Base-by-base conservation (phyloP, 2,113 vertebrate genomes). In the Centropus unirufus region DNA sequence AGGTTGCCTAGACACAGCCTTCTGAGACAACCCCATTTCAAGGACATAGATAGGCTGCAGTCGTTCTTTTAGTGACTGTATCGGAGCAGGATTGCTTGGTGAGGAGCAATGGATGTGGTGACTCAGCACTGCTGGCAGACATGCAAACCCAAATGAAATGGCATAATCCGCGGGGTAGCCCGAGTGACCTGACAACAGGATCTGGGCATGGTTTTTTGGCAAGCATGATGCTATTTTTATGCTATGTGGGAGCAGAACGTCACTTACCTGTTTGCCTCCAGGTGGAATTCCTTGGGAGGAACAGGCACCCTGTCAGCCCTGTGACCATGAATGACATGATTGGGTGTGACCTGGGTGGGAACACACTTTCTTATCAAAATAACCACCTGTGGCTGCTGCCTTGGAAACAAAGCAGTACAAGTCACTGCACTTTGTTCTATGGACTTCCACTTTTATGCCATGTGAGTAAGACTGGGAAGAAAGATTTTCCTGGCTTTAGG, bases 351-450 rank as follows among this genome's bases (percentile, higher is more conserved):
- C 73, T 81, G 30, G 92, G 69, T 0, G 11, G 83, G 66, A 49
- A 64, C 84, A 64, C n/a, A 51, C 21, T 63, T 92, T 68, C 47
- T 89, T 95, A 96, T 89, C 87, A 57, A 89, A 84, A 75, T 77
- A 84, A 87, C 29, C 27, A 79, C 74, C 44, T 47, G 12, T 82
- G 58, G 46, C 87, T 93, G 58, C 70, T 85, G 58, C 66, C 67
- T 63, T 87, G 32, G 62, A 75, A 82, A 75, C 44, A 89, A 61
- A 94, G 57, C 55, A 67, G 12, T 64, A 44, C 57, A 75, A 61
- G 40, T 68, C 52, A n/a, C 46, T 82, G 81, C 55, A 76, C 90
- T 94, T 94, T 90, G 87, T 75, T 69, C 70, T 57, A 1, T 59
- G 57, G 78, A 72, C 42, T 89, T 87, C 66, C 14, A 57, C 8